Base-by-base conservation (phyloP, 2,113 vertebrate genomes). In the Indicator indicator region DNA sequence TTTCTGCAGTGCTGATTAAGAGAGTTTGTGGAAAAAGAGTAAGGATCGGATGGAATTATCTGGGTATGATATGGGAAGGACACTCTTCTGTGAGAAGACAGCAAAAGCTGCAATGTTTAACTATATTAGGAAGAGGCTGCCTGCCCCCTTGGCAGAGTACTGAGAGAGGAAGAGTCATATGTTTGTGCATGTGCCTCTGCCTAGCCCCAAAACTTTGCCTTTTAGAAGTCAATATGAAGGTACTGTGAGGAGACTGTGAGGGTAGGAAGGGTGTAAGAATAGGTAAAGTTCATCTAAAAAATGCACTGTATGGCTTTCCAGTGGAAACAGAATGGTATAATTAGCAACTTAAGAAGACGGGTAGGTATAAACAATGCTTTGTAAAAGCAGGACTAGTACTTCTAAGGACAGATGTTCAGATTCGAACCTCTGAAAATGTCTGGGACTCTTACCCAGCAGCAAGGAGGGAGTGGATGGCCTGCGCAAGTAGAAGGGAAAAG, bases 161-260 rank as follows among this genome's bases (percentile, higher is more conserved):
- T 0, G 0, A 26, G 13, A 5, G 10, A 2, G 16, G 4, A 26
- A 3, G 18, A 26, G n/a, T 44, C 8, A 7, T 20, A 9, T 23
- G 6, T 32, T 19, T 18, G 7, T 56, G 26, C 23, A 16, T 9
- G 56, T 69, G 36, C 20, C 28, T 0, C 0, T 79, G 36, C 54
- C 36, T 64, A 38, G 63, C 8, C 50, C 24, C 8, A 13, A 19
- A 33, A 40, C 4, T 6, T 56, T 78, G n/a, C 48, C 42, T 71
- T 30, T 32, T 62, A 13, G 26, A 56, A 42, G 63, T 28, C 17
- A 28, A 71, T 62, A 1, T 13, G 24, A 36, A 71, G 27, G 65
- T 75, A 58, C 24, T 44, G n/a, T 40, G 38, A 64, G 59, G 68
- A 50, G 32, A 12, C 72, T 55, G 32, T 33, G 30, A 83, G 11